A percentile compares a stretch with the other conserved stretches of the same genome.
Conservation (phyloP, 2,888 invertebrate genomes). For the Acholoe squamosa region DNA sequence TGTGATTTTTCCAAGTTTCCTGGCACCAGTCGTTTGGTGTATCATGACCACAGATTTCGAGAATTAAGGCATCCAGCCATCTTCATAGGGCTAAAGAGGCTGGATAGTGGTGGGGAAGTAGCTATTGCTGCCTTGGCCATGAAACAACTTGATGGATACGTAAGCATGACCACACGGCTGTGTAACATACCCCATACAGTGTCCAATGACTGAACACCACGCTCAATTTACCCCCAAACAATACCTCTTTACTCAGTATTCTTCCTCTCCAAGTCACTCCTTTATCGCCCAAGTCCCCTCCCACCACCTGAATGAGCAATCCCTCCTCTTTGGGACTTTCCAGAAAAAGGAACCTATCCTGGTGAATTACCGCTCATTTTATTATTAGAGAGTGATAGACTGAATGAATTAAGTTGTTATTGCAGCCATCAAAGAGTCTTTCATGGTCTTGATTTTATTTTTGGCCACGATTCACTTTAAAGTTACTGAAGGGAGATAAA, state of each 20-base stretch:
- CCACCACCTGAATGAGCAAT: background rate
- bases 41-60: too few relatives aligned
- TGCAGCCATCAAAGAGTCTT: background rate
- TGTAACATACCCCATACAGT: background rate
- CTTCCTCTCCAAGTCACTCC: background rate
- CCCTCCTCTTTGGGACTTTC: background rate
- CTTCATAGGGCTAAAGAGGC: too few relatives aligned
- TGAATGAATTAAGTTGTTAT: conserved; percentile 1
- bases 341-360: background rate
- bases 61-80: too few relatives aligned
- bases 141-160: conserved; percentile 17
- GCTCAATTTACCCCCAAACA: background rate
- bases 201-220: background rate
- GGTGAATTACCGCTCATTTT: background rate
- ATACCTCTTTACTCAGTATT: background rate
- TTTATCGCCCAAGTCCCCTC: background rate
- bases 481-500: too few relatives aligned
- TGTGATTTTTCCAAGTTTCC: too few relatives aligned
- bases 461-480: too few relatives aligned
- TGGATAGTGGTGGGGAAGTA: too few relatives aligned
- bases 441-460: background rate
- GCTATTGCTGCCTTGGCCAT: background rate
- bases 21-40: too few relatives aligned
- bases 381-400: background rate
- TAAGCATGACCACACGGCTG: background rate